Evolutionary conservation across 1,140 invertebrate species (phyloP).

Genomic region (Stegodyphus dumicola): DNA sequence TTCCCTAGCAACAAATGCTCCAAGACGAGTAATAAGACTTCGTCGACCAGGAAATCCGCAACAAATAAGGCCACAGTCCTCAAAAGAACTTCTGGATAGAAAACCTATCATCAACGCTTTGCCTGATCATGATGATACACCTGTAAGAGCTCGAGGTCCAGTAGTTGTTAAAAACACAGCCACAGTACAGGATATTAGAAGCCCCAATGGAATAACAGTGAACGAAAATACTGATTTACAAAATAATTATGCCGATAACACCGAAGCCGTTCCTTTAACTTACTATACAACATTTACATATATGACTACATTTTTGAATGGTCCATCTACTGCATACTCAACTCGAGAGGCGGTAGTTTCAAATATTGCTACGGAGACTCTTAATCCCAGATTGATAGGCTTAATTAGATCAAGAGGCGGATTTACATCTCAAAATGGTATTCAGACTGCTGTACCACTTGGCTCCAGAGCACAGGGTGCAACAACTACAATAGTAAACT

Average conservation of each 20-base stretch:
- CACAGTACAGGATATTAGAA: background rate
- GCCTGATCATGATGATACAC: conserved; percentile 3
- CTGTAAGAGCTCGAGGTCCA: conserved; percentile 35
- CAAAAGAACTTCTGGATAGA: conserved; percentile 9
- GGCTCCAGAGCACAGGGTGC: conserved; percentile 65
- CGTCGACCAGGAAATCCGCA: conserved; percentile 30
- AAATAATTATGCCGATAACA: background rate
- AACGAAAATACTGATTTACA: background rate
- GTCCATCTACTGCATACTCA: conserved; percentile 82
- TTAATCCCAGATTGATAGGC: conserved; percentile 27
- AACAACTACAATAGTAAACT: conserved; percentile 66
- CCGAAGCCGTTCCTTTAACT: conserved; percentile 65
- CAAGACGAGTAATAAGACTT: conserved; percentile 31
- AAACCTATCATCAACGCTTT: conserved; percentile 49
- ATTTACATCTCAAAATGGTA: conserved; percentile 30
- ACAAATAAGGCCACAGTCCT: background rate
- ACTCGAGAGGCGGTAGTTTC: conserved; percentile 58
- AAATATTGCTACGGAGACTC: conserved; percentile 54
- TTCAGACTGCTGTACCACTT: conserved; percentile 56
- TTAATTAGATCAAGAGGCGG: conserved; percentile 57
- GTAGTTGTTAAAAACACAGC: background rate
- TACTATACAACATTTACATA: conserved; percentile 87
- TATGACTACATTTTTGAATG: conserved; percentile 89
- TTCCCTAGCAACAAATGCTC: background rate
- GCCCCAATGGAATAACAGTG: conserved; percentile 4